Base-by-base conservation (phyloP, 2,113 vertebrate genomes). In the Smithornis capensis region DNA sequence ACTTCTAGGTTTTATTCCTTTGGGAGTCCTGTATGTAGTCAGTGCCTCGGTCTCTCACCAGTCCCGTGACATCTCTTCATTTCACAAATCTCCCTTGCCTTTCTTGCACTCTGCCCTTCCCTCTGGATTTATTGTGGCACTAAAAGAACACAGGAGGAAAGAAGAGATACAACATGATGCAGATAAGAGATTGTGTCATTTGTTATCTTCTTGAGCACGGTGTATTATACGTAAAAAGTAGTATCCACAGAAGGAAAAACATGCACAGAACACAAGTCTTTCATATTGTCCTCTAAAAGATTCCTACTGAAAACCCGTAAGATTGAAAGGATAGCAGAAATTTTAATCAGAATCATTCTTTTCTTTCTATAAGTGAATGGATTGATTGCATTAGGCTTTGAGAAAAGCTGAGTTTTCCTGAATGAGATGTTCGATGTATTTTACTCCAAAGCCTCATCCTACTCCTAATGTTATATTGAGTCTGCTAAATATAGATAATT, bases 401-500 rank as follows among this genome's bases (percentile, higher is more conserved):
- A 80, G 59, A 87, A 90, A 67, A 0, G 2, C 45, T 17, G 7
- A 67, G 35, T 81, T 90, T 55, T 80, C 59, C 38, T 83, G 44
- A 90, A 71, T 38, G 76, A 90, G 40, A 49, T 60, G 5, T 45
- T 90, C 53, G 18, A 45, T 88, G 50, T 70, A 47, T 90, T 64
- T 86, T 89, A 28, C 73, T 86, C 70, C 8, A 9, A 71, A 87
- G 35, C 49, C 29, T 82, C 69, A 68, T 60, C 53, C 65, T 93
- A 50, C 38, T 85, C 37, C n/a, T 88, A 53, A 79, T 68, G 31
- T 86, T 88, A 69, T 44, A 90, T 19, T 82, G 49, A 82, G 53
- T 80, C 75, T 77, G 52, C 68, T 94, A 96, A 95, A 92, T 78
- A 89, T 86, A 96, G 76, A 71, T 92, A 70, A 92, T 83, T 96